A percentile compares a stretch with the other conserved stretches of the same genome.
These are phyloP conservation scores for Apeira syringaria DNA, from an alignment of 2,888 invertebrate genomes.

Conservation along the genomic window DNA sequence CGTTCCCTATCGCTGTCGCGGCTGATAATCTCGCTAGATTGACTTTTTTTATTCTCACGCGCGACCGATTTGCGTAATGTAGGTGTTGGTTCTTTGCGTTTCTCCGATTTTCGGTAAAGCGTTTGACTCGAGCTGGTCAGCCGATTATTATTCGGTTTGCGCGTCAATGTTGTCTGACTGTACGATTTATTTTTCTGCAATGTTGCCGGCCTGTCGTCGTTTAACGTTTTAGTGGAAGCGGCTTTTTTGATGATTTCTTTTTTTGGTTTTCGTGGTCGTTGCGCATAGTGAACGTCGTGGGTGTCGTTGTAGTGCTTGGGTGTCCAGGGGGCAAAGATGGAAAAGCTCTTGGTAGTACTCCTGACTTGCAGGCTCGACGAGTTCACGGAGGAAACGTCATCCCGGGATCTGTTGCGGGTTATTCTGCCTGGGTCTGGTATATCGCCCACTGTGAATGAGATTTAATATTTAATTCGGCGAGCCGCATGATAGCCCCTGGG, in stretches of 20 bases:
- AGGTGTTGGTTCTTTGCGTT: slow-evolving; percentile 59
- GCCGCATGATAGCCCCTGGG: too few species aligned
- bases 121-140: slow-evolving; percentile 68
- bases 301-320: slow-evolving; percentile 89
- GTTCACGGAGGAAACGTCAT: slow-evolving; percentile 88
- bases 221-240: slow-evolving; percentile 65
- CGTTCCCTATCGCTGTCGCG: slow-evolving; percentile 76
- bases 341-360: slow-evolving; percentile 91
- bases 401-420: slow-evolving; percentile 87
- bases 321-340: slow-evolving; percentile 93
- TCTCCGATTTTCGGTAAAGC: slow-evolving; percentile 71
- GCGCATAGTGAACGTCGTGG: slow-evolving; percentile 91
- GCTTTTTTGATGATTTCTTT: slow-evolving; percentile 69
- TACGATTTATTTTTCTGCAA: slow-evolving; percentile 77
- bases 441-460: slow-evolving; percentile 86
- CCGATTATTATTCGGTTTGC: slow-evolving; percentile 59
- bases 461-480: not conserved
- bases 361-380: slow-evolving; percentile 86
- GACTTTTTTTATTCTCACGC: slow-evolving; percentile 74
- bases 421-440: slow-evolving; percentile 89
- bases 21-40: slow-evolving; percentile 86
- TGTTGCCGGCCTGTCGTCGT: slow-evolving; percentile 54
- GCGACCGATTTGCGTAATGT: slow-evolving; percentile 69
- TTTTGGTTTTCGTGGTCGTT: slow-evolving; percentile 74
- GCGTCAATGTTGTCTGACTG: slow-evolving; percentile 69